Conservation (phyloP, 2,888 invertebrate genomes). For the Auanema freiburgensis region DNA sequence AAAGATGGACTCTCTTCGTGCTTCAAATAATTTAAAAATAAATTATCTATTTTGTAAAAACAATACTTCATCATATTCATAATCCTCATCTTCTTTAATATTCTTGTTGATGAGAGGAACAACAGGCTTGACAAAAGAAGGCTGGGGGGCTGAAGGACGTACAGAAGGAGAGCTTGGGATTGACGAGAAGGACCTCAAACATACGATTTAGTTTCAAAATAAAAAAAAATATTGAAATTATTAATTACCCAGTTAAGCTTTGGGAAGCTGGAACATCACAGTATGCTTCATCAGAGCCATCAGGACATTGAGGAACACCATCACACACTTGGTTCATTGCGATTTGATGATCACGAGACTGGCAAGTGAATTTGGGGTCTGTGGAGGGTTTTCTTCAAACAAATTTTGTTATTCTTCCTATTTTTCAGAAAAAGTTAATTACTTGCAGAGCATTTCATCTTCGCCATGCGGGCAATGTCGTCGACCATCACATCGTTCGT, state of each 20-base stretch:
- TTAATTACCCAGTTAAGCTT: conserved; percentile 21
- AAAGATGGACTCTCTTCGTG: conserved; percentile 30
- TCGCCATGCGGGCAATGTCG: conserved; percentile 62
- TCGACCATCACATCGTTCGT: conserved; percentile 59
- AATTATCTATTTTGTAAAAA: conserved; percentile 2
- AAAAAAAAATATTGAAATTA: background rate
- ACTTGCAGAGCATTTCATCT: conserved; percentile 61
- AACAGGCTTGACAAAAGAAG: conserved; percentile 5
- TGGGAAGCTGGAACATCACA: conserved; percentile 38
- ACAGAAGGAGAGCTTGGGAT: conserved; percentile 21
- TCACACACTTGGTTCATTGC: conserved; percentile 55
- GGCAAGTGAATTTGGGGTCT: conserved; percentile 47
- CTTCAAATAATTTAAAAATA: conserved; percentile 13
- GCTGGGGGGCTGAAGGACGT: conserved; percentile 12
- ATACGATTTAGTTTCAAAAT: background rate
- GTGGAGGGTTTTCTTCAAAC: conserved; percentile 32
- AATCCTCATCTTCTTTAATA: conserved; percentile 24
- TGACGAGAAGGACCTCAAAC: conserved; percentile 31
- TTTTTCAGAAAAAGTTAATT: conserved; percentile 7
- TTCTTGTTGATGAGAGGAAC: background rate
- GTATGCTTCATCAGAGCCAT: conserved; percentile 60
- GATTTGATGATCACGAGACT: conserved; percentile 49
- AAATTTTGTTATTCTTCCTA: conserved; percentile 4
- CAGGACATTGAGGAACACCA: conserved; percentile 55
- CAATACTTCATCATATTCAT: conserved; percentile 34